phyloP scores from a whole-genome alignment of 2,797 vertebrate genomes.

The Pagetopsis macropterus region DNA sequence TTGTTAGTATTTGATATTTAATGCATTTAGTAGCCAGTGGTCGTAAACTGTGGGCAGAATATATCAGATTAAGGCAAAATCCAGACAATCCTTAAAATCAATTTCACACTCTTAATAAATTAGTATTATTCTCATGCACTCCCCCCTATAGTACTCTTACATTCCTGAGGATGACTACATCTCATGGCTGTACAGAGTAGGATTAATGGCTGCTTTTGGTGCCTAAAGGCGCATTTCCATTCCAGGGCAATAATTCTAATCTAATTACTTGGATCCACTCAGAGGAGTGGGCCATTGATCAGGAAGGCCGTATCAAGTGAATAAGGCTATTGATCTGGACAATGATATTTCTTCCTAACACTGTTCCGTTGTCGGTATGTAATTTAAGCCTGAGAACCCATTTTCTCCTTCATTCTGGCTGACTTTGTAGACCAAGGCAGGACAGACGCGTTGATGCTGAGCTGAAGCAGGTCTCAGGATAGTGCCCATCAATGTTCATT shows the following conservation, averaged over 20 bases:
- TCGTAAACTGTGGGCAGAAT: slow-evolving; percentile 48
- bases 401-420: slow-evolving; percentile 43
- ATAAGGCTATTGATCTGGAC: slow-evolving; percentile 77
- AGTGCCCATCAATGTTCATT: slow-evolving; percentile 66
- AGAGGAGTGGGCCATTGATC: slow-evolving; percentile 79
- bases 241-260: slow-evolving; percentile 83
- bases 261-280: slow-evolving; percentile 84
- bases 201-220: slow-evolving; percentile 79
- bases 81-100: slow-evolving; percentile 74
- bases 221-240: slow-evolving; percentile 77
- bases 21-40: slow-evolving; percentile 44
- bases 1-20: slow-evolving; percentile 36
- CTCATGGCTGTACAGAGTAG: slow-evolving; percentile 68
- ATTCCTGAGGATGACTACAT: slow-evolving; percentile 75
- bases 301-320: slow-evolving; percentile 74
- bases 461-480: slow-evolving; percentile 35
- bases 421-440: slow-evolving; percentile 53
- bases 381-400: slow-evolving; percentile 66
- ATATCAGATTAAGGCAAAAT: slow-evolving; percentile 71
- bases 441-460: slow-evolving; percentile 37
- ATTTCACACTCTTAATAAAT: slow-evolving; percentile 78
- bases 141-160: slow-evolving; percentile 59
- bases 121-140: slow-evolving; percentile 73
- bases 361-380: slow-evolving; percentile 67
- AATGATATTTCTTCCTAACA: slow-evolving; percentile 78